Evolutionary conservation across 1,140 invertebrate species (phyloP), one percentile per base, ranked within the genome.

Genomic region (Drosophila nikananu): DNA sequence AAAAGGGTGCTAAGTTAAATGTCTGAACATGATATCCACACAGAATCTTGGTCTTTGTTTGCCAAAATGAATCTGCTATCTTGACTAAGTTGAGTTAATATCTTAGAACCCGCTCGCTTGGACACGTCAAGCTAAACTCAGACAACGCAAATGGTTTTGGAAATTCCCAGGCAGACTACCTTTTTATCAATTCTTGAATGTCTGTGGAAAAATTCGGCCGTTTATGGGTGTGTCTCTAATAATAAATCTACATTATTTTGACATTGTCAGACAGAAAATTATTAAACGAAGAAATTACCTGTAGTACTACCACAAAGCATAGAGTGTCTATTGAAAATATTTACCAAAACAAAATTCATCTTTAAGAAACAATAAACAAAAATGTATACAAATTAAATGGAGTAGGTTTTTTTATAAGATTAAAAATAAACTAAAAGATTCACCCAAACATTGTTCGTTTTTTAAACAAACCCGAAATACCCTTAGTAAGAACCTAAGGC

Each of bases 171-270:
- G 32, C 42, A 30, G 57, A 21, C 57, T 13, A 13, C n/a, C 13
- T 21, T 67, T 64, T 68, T 68, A 68, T 68, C 44, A 44, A 25
- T 41, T 58, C 25, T 27, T 41, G 59, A 19, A 21, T 48, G 49
- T 19, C 35, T 58, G 68, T 59, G 51, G 68, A 71, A 72, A 72
- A 72, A 27, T 72, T 71, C 8, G 10, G 5, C 3, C 32, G 13
- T 41, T 72, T 71, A 52, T 55, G 30, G 39, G 30, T 1, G 49
- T 46, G 8, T 71, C 37, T 71, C 41, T 39, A 71, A 58, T 71
- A 71, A 71, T 59, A 72, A 59, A 68, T 35, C 9, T 17, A 30
- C 7, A 21, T 30, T 39, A 37, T n/a, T 23, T 49, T 39, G 48
- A 19, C 30, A 39, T 23, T 55, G 5, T 37, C 30, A 41, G 27